Evolutionary conservation across 2,113 vertebrate species (phyloP).

Genomic region (Oncorhynchus mykiss): DNA sequence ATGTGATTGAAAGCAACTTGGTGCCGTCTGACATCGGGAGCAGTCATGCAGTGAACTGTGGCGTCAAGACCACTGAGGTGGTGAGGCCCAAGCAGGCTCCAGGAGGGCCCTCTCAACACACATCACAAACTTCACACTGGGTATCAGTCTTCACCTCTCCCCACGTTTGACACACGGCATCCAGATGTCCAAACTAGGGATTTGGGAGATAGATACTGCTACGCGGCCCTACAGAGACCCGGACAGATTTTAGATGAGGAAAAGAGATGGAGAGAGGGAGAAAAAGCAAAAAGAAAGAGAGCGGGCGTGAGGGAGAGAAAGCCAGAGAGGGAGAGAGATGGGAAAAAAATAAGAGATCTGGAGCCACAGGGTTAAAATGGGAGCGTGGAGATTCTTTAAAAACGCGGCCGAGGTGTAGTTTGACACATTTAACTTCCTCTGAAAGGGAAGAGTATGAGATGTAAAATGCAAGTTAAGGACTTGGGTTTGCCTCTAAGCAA

Average conservation of each 20-base stretch:
- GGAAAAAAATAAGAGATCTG: background rate
- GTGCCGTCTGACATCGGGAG: constrained; percentile 15
- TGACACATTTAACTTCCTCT: constrained; percentile 61
- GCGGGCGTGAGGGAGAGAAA: background rate
- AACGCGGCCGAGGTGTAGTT: constrained; percentile 33
- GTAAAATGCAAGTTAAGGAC: constrained; percentile 54
- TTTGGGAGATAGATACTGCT: background rate
- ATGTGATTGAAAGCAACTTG: constrained; percentile 38
- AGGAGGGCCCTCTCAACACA: constrained; percentile 9
- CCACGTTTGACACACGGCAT: background rate
- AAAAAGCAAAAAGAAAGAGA: background rate
- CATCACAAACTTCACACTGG: background rate
- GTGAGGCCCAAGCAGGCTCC: constrained; percentile 25
- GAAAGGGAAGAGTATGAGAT: constrained; percentile 42
- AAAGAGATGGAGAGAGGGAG: background rate
- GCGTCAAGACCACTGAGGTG: background rate
- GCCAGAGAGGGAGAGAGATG: background rate
- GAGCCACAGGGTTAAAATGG: too few relatives aligned
- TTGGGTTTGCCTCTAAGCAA: constrained; percentile 61
- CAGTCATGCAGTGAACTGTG: constrained; percentile 43
- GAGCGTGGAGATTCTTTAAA: constrained; percentile 40
- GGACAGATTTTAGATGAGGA: background rate
- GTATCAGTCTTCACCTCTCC: constrained; percentile 22
- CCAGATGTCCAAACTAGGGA: background rate
- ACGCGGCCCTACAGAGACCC: background rate